A percentile compares a stretch with the other conserved stretches of the same genome.
Evolutionary conservation across 2,797 vertebrate species (phyloP).

Genomic region (Calcarius lapponicus): DNA sequence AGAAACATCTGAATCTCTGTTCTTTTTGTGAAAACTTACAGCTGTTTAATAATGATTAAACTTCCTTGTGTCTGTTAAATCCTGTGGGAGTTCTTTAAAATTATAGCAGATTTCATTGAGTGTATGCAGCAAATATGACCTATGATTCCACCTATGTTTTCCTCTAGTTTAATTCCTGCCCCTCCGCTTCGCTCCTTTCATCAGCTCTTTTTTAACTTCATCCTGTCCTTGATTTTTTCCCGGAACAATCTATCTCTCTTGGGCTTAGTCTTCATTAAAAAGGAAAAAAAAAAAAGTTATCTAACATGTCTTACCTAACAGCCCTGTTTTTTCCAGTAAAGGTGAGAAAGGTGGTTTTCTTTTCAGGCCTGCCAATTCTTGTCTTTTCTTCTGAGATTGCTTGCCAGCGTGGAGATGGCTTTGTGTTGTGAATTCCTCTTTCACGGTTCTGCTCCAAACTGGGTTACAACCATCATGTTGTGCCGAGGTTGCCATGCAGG

Average conservation of each 20-base stretch:
- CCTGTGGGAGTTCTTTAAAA: background rate
- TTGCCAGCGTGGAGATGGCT: background rate
- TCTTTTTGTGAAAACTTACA: background rate
- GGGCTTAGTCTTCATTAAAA: constrained; percentile 7
- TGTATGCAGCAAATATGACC: constrained; percentile 1
- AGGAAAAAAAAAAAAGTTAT: background rate
- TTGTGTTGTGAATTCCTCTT: constrained; percentile 22
- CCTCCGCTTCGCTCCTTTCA: background rate
- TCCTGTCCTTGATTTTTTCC: background rate
- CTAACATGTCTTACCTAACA: constrained; percentile 29
- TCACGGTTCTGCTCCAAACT: constrained; percentile 1
- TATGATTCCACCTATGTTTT: background rate
- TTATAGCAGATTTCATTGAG: background rate
- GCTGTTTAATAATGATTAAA: background rate
- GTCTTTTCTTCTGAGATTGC: constrained; percentile 38
- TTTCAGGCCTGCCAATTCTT: constrained; percentile 32
- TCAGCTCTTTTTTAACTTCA: background rate
- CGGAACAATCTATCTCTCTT: background rate
- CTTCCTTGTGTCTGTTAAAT: background rate
- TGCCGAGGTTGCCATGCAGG: background rate
- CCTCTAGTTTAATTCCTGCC: background rate
- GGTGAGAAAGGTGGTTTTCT: constrained; percentile 7
- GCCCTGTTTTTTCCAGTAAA: background rate
- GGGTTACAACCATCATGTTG: background rate
- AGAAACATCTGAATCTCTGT: background rate